These are phyloP conservation scores for Diorhabda carinulata DNA, from an alignment of 1,140 invertebrate genomes.

Conservation along the genomic window DNA sequence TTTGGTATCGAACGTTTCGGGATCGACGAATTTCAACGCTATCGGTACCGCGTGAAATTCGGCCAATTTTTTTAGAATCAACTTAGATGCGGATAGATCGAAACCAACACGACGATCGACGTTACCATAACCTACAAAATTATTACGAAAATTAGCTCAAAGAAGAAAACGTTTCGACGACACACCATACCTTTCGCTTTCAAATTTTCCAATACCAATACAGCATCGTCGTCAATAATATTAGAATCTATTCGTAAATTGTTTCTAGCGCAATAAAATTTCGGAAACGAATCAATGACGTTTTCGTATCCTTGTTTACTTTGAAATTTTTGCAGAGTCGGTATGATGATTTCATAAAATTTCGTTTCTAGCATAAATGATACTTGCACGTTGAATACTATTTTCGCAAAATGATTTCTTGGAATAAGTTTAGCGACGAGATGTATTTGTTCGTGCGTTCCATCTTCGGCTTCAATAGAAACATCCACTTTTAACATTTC, in stretches of 20 bases:
- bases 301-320: conserved; percentile 24
- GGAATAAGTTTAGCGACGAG: conserved; percentile 50
- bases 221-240: conserved; percentile 49
- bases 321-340: conserved; percentile 35
- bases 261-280: conserved; percentile 28
- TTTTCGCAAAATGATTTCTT: conserved; percentile 40
- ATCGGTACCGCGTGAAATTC: conserved; percentile 57
- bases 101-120: conserved; percentile 48
- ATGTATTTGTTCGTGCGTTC: conserved; percentile 32
- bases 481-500: conserved; percentile 50
- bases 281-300: conserved; percentile 24
- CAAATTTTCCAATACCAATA: conserved; percentile 54
- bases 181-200: conserved; percentile 35
- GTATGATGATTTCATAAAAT: conserved; percentile 34
- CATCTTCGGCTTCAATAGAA: conserved; percentile 24
- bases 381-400: conserved; percentile 45
- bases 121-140: conserved; percentile 43
- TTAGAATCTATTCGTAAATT: conserved; percentile 22
- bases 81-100: conserved; percentile 47
- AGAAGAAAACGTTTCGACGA: too few species aligned
- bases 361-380: conserved; percentile 48
- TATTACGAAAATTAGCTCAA: too few species aligned
- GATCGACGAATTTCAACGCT: conserved; percentile 51
- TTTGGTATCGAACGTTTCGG: conserved; percentile 49
- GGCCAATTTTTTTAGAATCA: conserved; percentile 52